phyloP scores from a whole-genome alignment of 2,113 vertebrate genomes.

The Camarhynchus parvulus region DNA sequence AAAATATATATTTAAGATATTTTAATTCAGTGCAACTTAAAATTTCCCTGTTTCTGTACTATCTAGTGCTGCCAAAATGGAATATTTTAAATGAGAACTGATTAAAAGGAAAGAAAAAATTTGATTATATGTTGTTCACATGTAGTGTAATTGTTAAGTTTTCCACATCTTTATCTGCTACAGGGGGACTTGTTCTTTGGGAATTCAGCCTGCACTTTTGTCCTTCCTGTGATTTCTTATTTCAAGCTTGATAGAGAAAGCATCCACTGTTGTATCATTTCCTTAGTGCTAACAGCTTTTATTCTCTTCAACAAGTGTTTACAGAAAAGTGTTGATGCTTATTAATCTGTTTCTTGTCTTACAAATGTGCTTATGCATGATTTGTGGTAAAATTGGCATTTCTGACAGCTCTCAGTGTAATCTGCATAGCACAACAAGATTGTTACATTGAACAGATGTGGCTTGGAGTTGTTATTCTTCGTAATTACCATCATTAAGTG shows the following conservation, averaged over 20 bases:
- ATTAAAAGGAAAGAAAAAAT: not conserved
- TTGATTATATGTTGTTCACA: not conserved
- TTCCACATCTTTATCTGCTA: not conserved
- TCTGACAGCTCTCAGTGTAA: slow-evolving; percentile 85
- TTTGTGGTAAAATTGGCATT: slow-evolving; percentile 77
- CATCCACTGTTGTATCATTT: slow-evolving; percentile 43
- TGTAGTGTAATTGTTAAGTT: not conserved
- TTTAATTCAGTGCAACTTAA: not conserved
- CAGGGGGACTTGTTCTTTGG: not conserved
- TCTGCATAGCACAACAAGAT: slow-evolving; percentile 66
- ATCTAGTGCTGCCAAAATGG: not conserved
- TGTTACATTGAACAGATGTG: slow-evolving; percentile 93
- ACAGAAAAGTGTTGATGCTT: slow-evolving; percentile 88
- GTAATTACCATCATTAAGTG: slow-evolving; percentile 98
- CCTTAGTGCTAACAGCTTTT: slow-evolving; percentile 61
- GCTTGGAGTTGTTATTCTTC: slow-evolving; percentile 92
- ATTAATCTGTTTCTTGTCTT: slow-evolving; percentile 94
- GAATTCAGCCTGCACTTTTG: slow-evolving; percentile 34
- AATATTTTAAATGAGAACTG: not conserved
- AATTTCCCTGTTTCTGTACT: not conserved
- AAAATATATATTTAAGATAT: not conserved
- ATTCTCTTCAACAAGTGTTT: slow-evolving; percentile 84
- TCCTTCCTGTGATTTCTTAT: slow-evolving; percentile 71
- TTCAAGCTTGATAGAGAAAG: slow-evolving; percentile 44
- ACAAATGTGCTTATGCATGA: slow-evolving; percentile 68